phyloP scores from a whole-genome alignment of 1,140 invertebrate species.

The Drosophila pachea region DNA sequence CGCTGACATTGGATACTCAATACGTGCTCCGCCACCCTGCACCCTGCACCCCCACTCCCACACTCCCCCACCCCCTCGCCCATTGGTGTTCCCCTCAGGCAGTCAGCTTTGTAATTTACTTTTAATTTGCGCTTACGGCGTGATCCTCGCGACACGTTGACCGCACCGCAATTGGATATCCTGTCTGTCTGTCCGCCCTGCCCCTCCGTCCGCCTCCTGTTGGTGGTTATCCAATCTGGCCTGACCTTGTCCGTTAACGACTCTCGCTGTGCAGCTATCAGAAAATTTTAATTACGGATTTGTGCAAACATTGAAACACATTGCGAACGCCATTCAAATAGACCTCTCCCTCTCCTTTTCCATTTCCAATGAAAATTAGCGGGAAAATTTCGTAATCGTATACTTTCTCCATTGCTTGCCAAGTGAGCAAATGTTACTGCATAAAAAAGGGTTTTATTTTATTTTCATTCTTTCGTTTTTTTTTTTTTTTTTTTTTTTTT shows the following conservation, averaged over 20 bases:
- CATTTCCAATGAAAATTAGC: neutral
- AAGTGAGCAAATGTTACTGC: neutral
- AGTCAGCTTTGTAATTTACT: conserved; percentile 67
- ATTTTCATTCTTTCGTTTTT: no score
- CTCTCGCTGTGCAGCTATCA: conserved; percentile 29
- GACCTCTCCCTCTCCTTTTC: conserved; percentile 1
- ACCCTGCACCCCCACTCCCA: neutral
- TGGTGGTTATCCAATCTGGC: neutral
- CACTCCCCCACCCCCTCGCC: neutral
- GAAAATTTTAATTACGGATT: conserved; percentile 65
- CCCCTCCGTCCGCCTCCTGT: neutral
- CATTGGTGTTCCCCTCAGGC: conserved; percentile 11
- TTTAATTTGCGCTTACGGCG: conserved; percentile 62
- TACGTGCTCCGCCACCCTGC: conserved; percentile 21
- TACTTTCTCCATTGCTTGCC: neutral
- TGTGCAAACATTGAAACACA: conserved; percentile 58
- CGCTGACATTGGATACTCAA: conserved; percentile 50
- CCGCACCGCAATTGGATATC: conserved; percentile 54
- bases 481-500: no score
- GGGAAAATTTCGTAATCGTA: neutral
- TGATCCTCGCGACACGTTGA: conserved; percentile 54
- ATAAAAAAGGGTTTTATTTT: conserved; percentile 10
- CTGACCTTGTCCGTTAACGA: conserved; percentile 49
- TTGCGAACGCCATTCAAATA: conserved; percentile 32
- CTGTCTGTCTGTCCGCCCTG: conserved; percentile 14